phyloP scores from a whole-genome alignment of 2,113 vertebrate species.

The Nyctibius bracteatus region DNA sequence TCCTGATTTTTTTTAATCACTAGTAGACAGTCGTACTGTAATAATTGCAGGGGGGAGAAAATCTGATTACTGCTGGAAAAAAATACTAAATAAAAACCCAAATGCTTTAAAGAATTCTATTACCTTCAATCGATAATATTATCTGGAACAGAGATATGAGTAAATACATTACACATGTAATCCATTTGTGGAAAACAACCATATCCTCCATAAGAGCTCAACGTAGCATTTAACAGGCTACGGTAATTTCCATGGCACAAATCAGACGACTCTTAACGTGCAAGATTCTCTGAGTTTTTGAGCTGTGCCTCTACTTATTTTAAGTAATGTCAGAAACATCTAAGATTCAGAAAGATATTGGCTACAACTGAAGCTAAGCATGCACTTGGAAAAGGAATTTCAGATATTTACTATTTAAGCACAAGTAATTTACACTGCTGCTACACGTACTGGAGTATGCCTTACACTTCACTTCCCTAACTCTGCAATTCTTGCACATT shows the following conservation, averaged over 20 bases:
- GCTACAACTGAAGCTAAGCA: not conserved
- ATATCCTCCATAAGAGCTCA: not conserved
- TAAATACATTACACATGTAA: constrained; percentile 20
- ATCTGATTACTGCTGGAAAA: not conserved
- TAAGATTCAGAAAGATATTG: not conserved
- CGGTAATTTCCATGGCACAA: not conserved
- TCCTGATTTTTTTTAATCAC: not conserved
- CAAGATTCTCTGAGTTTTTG: not conserved
- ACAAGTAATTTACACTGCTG: not conserved
- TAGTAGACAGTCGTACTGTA: not conserved
- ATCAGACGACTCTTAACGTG: not conserved
- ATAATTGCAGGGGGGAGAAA: not conserved
- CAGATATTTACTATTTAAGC: constrained; percentile 31
- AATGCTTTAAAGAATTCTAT: constrained; percentile 43
- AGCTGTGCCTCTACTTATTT: not conserved
- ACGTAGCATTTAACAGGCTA: not conserved
- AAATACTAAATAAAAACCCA: not conserved
- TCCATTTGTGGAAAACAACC: constrained; percentile 12
- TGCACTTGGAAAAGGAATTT: constrained; percentile 36
- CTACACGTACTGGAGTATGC: rapidly evolving
- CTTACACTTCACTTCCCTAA: not conserved
- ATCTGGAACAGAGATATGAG: not conserved
- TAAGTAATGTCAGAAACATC: not conserved
- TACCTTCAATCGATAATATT: not conserved
- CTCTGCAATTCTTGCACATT: not conserved